A percentile compares a stretch with the other conserved stretches of the same genome.
Evolutionary conservation across 1,140 invertebrate species (phyloP).

Genomic region (Tribolium castaneum): DNA sequence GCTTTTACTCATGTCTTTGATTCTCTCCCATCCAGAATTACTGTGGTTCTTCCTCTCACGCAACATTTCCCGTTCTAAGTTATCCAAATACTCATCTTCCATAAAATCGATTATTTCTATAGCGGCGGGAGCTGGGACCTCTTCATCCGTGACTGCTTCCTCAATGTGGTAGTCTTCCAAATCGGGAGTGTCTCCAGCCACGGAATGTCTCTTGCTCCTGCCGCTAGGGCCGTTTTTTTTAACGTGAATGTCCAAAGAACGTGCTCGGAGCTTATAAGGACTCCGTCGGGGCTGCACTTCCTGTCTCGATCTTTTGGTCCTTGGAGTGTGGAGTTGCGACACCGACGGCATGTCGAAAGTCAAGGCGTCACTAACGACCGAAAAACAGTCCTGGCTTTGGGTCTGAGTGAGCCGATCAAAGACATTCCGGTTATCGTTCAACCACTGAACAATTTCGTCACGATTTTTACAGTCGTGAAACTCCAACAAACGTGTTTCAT

Average conservation of each 20-base stretch:
- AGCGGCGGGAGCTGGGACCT: conserved; percentile 24
- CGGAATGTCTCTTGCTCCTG: conserved; percentile 14
- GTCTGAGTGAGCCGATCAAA: conserved; percentile 48
- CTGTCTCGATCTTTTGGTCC: background rate
- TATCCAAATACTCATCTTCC: conserved; percentile 52
- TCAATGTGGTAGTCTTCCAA: conserved; percentile 38
- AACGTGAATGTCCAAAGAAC: conserved; percentile 42
- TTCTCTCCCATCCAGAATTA: conserved; percentile 48
- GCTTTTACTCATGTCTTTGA: conserved; percentile 46
- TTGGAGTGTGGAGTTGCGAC: conserved; percentile 22
- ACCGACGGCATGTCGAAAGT: conserved; percentile 43
- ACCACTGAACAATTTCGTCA: conserved; percentile 37
- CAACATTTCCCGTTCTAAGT: conserved; percentile 46
- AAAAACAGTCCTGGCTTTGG: background rate
- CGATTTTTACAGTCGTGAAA: conserved; percentile 37
- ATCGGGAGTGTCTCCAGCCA: background rate
- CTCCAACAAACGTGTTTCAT: background rate
- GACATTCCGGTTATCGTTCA: conserved; percentile 42
- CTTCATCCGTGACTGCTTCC: conserved; percentile 27
- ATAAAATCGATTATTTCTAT: conserved; percentile 42
- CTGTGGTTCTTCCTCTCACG: conserved; percentile 11
- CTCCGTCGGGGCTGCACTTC: conserved; percentile 8
- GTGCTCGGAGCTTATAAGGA: conserved; percentile 11
- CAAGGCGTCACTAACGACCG: background rate
- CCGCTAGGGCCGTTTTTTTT: conserved; percentile 14